A percentile compares a stretch with the other conserved stretches of the same genome.
These are phyloP conservation scores for Eurytoma californica DNA, from an alignment of 2,888 invertebrate genomes.

Conservation along the genomic window DNA sequence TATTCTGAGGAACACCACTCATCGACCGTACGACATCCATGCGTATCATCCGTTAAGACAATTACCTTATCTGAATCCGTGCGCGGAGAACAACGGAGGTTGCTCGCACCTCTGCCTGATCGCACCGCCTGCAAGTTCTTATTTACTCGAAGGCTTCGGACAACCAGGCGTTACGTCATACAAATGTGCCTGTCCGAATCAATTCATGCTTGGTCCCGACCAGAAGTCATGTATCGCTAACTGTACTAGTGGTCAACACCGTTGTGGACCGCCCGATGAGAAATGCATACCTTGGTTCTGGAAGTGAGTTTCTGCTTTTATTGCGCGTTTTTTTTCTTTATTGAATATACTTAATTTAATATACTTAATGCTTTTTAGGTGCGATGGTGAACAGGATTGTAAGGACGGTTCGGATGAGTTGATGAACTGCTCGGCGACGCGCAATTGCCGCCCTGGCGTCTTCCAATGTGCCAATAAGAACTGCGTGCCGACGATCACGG, in stretches of 20 bases:
- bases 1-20: conserved; percentile 91
- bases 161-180: conserved; percentile 87
- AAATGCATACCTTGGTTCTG: conserved; percentile 87
- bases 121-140: conserved; percentile 87
- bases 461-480: conserved; percentile 96
- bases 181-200: conserved; percentile 96
- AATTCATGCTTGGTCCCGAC: conserved; percentile 89
- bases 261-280: conserved; percentile 83
- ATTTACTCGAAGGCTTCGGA: conserved; percentile 86
- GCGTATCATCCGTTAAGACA: conserved; percentile 93
- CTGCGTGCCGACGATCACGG: conserved; percentile 93
- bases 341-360: not conserved
- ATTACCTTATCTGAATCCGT: conserved; percentile 90
- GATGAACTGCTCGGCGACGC: conserved; percentile 83
- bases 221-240: conserved; percentile 94
- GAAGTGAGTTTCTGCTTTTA: conserved; percentile 78
- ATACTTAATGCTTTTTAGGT: conserved; percentile 75
- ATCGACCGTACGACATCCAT: conserved; percentile 95
- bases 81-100: conserved; percentile 93
- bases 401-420: conserved; percentile 95
- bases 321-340: conserved; percentile 14
- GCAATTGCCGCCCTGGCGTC: conserved; percentile 91
- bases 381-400: conserved; percentile 95
- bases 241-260: conserved; percentile 93
- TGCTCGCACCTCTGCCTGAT: conserved; percentile 97